Evolutionary conservation across 2,888 invertebrate genomes (phyloP).

Genomic region (Malthinus flaveolus): DNA sequence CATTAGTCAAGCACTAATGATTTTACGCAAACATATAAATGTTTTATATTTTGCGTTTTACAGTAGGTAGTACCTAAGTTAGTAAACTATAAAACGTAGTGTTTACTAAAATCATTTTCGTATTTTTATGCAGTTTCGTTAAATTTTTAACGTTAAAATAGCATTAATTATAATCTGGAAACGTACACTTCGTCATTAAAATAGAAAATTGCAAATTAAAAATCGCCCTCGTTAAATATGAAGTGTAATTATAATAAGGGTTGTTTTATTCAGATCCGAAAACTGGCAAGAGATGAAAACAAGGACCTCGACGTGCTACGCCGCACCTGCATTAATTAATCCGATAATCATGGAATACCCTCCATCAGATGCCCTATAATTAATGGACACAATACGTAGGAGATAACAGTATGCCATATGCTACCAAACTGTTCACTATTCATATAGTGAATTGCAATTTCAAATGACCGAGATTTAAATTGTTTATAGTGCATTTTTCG

Average conservation of each 20-base stretch:
- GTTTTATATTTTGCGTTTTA: no score
- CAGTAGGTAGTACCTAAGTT: constrained; percentile 4
- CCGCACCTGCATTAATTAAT: constrained; percentile 46
- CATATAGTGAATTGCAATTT: constrained; percentile 7
- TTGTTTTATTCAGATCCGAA: background rate
- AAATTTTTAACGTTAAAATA: no score
- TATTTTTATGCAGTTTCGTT: no score
- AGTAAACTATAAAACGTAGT: background rate
- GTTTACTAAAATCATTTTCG: no score
- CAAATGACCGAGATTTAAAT: background rate
- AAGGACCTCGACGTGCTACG: constrained; percentile 22
- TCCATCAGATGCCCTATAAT: constrained; percentile 45
- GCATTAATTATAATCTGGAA: no score
- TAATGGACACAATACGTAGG: constrained; percentile 44
- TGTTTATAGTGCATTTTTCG: background rate
- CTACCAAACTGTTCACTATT: constrained; percentile 25
- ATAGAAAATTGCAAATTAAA: no score
- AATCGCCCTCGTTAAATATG: no score
- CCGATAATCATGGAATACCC: constrained; percentile 48
- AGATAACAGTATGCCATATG: constrained; percentile 40
- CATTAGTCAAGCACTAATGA: constrained; percentile 20
- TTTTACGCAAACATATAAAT: no score
- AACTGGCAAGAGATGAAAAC: constrained; percentile 10
- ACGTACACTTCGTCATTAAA: no score
- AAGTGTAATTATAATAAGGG: no score